A percentile compares a stretch with the other conserved stretches of the same genome.
Evolutionary conservation across 2,797 vertebrate species (phyloP).

Genomic region (Clamator glandarius): DNA sequence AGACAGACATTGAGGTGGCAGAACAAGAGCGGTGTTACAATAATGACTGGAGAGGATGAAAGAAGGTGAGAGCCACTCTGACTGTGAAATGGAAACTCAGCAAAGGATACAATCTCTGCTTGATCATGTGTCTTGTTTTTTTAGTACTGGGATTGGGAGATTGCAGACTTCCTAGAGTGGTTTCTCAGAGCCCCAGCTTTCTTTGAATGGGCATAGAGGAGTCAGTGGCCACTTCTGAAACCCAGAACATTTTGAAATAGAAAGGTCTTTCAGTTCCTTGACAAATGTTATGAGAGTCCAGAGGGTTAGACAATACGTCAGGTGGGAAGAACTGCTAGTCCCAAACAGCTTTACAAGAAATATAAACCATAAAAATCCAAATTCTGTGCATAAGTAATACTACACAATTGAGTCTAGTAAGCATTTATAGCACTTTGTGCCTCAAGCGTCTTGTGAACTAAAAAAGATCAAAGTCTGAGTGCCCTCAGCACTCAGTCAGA

Average conservation of each 20-base stretch:
- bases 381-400: slow-evolving; percentile 31
- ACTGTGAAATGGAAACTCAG: background rate
- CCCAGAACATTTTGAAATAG: background rate
- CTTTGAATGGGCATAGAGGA: background rate
- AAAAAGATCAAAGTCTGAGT: slow-evolving; percentile 52
- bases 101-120: background rate
- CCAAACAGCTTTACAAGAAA: slow-evolving; percentile 41
- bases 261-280: slow-evolving; percentile 15
- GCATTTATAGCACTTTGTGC: slow-evolving; percentile 33
- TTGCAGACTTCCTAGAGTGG: background rate
- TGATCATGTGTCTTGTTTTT: background rate
- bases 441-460: background rate
- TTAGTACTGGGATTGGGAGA: background rate
- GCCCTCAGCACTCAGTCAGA: slow-evolving; percentile 24
- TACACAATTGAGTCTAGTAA: slow-evolving; percentile 53
- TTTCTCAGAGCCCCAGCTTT: background rate
- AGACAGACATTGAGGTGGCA: background rate
- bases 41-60: background rate
- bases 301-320: slow-evolving; percentile 39
- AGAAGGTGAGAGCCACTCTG: background rate
- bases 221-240: background rate
- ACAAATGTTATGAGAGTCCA: background rate
- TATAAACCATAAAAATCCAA: slow-evolving; percentile 18
- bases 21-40: background rate
- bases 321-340: slow-evolving; percentile 29